Conservation (phyloP, 1,140 invertebrate species). For the Drosophila rufa region DNA sequence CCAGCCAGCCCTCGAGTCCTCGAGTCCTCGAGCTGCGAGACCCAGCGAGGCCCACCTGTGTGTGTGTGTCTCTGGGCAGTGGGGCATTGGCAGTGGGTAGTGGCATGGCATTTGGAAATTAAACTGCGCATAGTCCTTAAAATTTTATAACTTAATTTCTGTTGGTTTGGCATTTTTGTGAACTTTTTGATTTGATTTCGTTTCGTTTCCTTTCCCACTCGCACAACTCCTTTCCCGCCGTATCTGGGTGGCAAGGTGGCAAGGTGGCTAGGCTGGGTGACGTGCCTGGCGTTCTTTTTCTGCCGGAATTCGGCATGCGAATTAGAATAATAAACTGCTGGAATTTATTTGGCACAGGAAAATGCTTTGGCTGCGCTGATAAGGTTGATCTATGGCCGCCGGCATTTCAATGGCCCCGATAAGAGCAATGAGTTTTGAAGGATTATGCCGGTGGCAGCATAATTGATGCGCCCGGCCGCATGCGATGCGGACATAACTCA, state of each 20-base stretch:
- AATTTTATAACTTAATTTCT: constrained; percentile 84
- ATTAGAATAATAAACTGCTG: constrained; percentile 79
- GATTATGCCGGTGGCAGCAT: constrained; percentile 51
- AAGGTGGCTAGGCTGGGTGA: constrained; percentile 16
- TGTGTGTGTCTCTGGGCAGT: constrained; percentile 30
- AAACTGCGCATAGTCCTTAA: constrained; percentile 78
- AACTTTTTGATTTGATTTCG: constrained; percentile 82
- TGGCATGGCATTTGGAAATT: constrained; percentile 79
- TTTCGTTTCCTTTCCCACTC: constrained; percentile 54
- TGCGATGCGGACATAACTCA: constrained; percentile 51
- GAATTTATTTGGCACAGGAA: constrained; percentile 79
- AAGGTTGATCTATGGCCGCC: constrained; percentile 74
- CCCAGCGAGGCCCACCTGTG: constrained; percentile 42
- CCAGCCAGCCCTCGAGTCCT: constrained; percentile 39
- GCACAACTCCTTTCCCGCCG: constrained; percentile 39
- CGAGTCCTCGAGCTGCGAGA: constrained; percentile 4
- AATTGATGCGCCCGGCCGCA: constrained; percentile 46
- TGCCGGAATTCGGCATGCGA: constrained; percentile 63
- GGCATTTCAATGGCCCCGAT: constrained; percentile 65
- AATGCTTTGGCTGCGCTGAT: constrained; percentile 74
- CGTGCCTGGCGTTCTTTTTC: constrained; percentile 49
- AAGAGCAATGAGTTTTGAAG: constrained; percentile 63
- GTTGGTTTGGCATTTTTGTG: constrained; percentile 79
- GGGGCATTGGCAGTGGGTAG: constrained; percentile 4
- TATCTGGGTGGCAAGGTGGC: constrained; percentile 6